These are phyloP conservation scores for Papilio glaucus DNA, from an alignment of 1,140 invertebrate genomes.

Conservation along the genomic window DNA sequence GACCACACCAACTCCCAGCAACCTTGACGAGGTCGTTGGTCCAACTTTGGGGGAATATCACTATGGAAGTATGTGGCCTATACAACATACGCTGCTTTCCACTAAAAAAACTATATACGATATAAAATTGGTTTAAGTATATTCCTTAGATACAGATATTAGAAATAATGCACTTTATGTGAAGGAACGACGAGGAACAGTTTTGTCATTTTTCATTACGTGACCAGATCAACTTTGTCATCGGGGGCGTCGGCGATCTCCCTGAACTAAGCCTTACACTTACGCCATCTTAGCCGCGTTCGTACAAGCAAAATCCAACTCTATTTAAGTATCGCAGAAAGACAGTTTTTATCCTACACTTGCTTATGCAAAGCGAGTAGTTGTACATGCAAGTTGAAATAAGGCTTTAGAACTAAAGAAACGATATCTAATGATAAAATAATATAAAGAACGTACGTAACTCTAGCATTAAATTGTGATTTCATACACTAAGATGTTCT, in stretches of 20 bases:
- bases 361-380: not conserved
- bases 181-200: slow-evolving; percentile 47
- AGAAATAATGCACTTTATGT: not conserved
- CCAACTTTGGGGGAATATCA: no score
- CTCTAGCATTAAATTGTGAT: no score
- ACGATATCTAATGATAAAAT: no score
- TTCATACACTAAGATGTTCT: no score
- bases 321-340: not conserved
- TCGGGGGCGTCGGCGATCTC: slow-evolving; percentile 54
- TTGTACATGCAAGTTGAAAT: not conserved
- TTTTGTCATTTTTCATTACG: slow-evolving; percentile 85
- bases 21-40: no score
- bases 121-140: not conserved
- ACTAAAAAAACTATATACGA: no score
- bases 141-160: not conserved
- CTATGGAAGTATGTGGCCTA: no score
- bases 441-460: no score
- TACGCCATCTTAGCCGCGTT: slow-evolving; percentile 28
- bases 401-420: not conserved
- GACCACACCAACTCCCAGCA: no score
- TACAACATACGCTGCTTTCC: no score
- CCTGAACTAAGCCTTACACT: slow-evolving; percentile 49
- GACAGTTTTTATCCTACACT: not conserved
- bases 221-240: slow-evolving; percentile 83
- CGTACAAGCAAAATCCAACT: not conserved